Evolutionary conservation across 1,140 invertebrate genomes (phyloP), one percentile per base, ranked within the genome.

Genomic region (Matsumurasca onukii): DNA sequence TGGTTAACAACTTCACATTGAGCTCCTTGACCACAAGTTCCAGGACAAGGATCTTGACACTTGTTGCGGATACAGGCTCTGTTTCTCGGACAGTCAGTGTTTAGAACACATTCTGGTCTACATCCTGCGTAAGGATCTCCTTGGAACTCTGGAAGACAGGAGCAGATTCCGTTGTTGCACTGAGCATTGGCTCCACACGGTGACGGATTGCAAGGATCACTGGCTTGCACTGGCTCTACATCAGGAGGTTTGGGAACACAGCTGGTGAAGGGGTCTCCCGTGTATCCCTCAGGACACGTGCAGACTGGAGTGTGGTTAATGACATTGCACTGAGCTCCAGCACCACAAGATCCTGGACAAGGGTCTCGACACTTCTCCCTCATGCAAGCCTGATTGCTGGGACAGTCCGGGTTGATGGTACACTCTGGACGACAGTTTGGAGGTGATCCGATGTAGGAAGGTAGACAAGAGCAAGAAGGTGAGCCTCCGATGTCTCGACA

Each of bases 11-110:
- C 87, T 27, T 83, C 80, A 75, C 90, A 92, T 63, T 83, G 75
- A 25, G 90, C 88, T 75, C 86, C 86, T 67, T 85, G 81, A 0
- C 89, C 90, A 78, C 91, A 92, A 27, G 85, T 85, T 68, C 86
- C 88, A 20, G 82, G 81, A 75, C 91, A 93, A 29, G 91, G 91
- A 78, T 93, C 89, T 39, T 82, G 78, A 76, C 91, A 93, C 81
- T 88, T 89, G 72, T 86, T 86, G 69, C 84, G 83, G 20, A 91
- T 84, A 73, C 92, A 94, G 1, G 90, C 85, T 74, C 80, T 82
- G 64, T 86, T 83, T 49, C 83, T 81, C 1, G 85, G 77, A 79
- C 88, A 89, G 76, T 89, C 81, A 31, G 80, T 82, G 76, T 86
- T 88, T 1, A 86, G 80, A 51, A 84, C 81, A 76, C 87, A 89